phyloP scores from a whole-genome alignment of 1,140 invertebrate genomes.

The Drosophila takahashii region DNA sequence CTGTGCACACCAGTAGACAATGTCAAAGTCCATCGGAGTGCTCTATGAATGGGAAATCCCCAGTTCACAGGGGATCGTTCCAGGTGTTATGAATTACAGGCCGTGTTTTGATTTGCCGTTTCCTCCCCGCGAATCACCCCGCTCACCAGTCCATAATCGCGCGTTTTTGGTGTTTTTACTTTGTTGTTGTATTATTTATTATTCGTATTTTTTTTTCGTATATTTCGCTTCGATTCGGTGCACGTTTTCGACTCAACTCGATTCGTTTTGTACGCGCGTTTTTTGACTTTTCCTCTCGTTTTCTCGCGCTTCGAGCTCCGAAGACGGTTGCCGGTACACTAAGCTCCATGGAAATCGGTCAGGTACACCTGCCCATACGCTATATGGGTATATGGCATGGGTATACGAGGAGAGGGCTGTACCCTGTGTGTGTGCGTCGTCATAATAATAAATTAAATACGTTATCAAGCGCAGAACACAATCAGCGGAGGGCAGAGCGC shows the following conservation, averaged over 20 bases:
- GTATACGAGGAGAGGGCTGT: background rate
- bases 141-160: slow-evolving; percentile 31
- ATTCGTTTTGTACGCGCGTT: slow-evolving; percentile 26
- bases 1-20: slow-evolving; percentile 19
- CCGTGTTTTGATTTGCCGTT: slow-evolving; percentile 10
- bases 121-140: background rate
- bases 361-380: slow-evolving; percentile 27
- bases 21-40: slow-evolving; percentile 29
- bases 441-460: slow-evolving; percentile 81
- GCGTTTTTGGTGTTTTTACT: background rate
- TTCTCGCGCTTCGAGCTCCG: slow-evolving; percentile 70
- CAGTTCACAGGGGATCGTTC: slow-evolving; percentile 27
- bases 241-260: slow-evolving; percentile 20
- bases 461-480: slow-evolving; percentile 59
- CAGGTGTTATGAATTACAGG: slow-evolving; percentile 31
- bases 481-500: slow-evolving; percentile 20
- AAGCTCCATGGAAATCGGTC: slow-evolving; percentile 46
- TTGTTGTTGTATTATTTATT: background rate
- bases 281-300: slow-evolving; percentile 39
- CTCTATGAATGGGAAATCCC: slow-evolving; percentile 40
- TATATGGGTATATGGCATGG: background rate
- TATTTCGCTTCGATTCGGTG: slow-evolving; percentile 23
- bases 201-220: slow-evolving; percentile 7
- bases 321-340: slow-evolving; percentile 75
- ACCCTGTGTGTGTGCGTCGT: slow-evolving; percentile 29